These are phyloP conservation scores for Drosophila kohkoa DNA, from an alignment of 1,140 invertebrate genomes.

Conservation along the genomic window DNA sequence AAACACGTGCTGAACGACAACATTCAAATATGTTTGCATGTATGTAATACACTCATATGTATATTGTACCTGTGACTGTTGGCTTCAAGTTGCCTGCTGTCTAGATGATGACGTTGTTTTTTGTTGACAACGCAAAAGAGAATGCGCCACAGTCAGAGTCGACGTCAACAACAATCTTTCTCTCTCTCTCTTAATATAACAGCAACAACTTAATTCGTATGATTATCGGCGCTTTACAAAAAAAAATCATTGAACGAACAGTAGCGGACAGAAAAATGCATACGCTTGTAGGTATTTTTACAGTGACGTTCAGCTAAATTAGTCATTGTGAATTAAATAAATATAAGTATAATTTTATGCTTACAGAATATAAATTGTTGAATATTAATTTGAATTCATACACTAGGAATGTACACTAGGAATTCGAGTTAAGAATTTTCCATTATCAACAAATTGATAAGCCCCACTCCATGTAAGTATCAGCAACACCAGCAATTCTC, in stretches of 20 bases:
- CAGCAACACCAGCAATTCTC: not conserved
- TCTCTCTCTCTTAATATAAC: conserved; percentile 6
- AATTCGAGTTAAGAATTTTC: not conserved
- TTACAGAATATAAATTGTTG: not conserved
- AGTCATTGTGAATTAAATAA: not conserved
- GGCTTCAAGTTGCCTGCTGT: conserved; percentile 13
- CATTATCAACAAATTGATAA: not conserved
- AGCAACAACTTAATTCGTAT: conserved; percentile 63
- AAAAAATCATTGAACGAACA: conserved; percentile 39
- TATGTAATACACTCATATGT: not conserved
- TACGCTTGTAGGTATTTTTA: not conserved
- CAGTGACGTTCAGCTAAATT: not conserved
- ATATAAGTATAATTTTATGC: not conserved
- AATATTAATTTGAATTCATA: no score
- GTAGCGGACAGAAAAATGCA: conserved; percentile 21
- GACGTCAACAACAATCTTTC: conserved; percentile 2
- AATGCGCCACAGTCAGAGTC: conserved; percentile 8
- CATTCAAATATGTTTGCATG: conserved; percentile 51
- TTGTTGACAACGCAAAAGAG: conserved; percentile 16
- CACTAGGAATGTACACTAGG: not conserved
- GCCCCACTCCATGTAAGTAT: not conserved
- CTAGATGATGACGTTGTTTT: conserved; percentile 56
- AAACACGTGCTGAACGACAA: conserved; percentile 21
- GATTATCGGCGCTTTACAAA: conserved; percentile 55
- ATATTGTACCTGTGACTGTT: conserved; percentile 6